Evolutionary conservation across 2,888 invertebrate species (phyloP), one percentile per base, ranked within the genome.

Genomic region (Polymixis flavicincta): DNA sequence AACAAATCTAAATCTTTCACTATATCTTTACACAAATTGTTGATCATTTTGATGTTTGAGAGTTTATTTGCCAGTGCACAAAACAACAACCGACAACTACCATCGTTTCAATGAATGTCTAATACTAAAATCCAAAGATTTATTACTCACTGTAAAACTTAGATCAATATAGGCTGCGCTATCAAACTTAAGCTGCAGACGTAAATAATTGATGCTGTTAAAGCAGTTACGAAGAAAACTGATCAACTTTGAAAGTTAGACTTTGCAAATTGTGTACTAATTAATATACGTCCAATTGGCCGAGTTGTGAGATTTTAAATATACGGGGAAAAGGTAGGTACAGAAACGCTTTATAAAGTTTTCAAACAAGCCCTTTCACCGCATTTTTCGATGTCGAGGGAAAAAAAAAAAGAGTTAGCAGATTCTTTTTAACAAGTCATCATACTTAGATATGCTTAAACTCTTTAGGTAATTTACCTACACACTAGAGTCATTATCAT

Each of bases 201-300:
- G 25, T 75, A 71, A 86, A 71, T 87, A 72, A 87, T 80, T 70
- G 71, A 45, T 71, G 64, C 67, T 77, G 52, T 45, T 67, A 67
- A 74, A 69, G 71, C 70, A 72, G 69, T 77, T 77, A 59, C 57
- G 59, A 84, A 74, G 71, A 83, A 80, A 84, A 83, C 76, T 71
- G 71, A 77, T 74, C 71, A 80, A 85, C 66, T 88, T 82, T 60
- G 52, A 65, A 76, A 81, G 76, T 80, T 85, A 48, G 50, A 83
- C 76, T 83, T 83, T 72, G 72, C 71, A 75, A 81, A 79, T 82
- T 87, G 79, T 81, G 70, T 72, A 73, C 74, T 83, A 84, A 85
- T 87, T 87, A 81, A 77, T 81, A 83, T 68, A 65, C 74, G 72
- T 84, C 76, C 67, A 76, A 86, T 64, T 72, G 69, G 72, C 61